Base-by-base conservation (phyloP, 2,888 invertebrate species). In the Andrena chrysosceles region DNA sequence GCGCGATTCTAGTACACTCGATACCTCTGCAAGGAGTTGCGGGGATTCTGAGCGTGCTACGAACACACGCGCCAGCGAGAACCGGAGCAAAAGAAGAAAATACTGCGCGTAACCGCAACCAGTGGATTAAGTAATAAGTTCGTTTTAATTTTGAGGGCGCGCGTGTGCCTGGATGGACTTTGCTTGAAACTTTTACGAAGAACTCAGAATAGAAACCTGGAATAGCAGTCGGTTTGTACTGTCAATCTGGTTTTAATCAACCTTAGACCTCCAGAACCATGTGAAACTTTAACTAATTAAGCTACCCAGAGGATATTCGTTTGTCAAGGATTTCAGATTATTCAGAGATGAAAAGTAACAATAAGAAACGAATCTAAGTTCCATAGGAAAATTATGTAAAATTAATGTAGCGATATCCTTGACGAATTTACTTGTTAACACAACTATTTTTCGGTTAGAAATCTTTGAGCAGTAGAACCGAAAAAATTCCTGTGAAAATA, bases 1-100 rank as follows among this genome's bases (percentile, higher is more conserved):
- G 42, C 68, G 60, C 70, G 68, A 49, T 76, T 70, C 42, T 42
- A 42, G 82, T 63, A 66, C 82, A 86, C 77, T 75, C 63, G 80
- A 86, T 86, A 86, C 83, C 86, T 70, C 33, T n/a, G 63, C 70
- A 42, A n/a, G 35, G 49, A 8, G 56, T 54, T 71, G 78, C 49
- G 74, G 77, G 52, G 56, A 56, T 67, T 71, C 54, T 26, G 69
- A 81, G 73, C 66, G 77, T 74, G 70, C 77, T 71, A 16, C 26
- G 70, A 54, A 59, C 69, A 54, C 66, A 49, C 69, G 70, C 42
- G 42, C 42, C 42, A 42, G 16, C 70, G 63, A 82, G 63, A 78
- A 68, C 78, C 60, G 59, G 48, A 23, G 63, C 71, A 68, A 82
- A 78, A 67, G 52, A 31, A 71, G 70, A 82, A 84, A 82, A 82